Evolutionary conservation across 1,140 invertebrate species (phyloP).

Genomic region (Neodiprion pinetum): DNA sequence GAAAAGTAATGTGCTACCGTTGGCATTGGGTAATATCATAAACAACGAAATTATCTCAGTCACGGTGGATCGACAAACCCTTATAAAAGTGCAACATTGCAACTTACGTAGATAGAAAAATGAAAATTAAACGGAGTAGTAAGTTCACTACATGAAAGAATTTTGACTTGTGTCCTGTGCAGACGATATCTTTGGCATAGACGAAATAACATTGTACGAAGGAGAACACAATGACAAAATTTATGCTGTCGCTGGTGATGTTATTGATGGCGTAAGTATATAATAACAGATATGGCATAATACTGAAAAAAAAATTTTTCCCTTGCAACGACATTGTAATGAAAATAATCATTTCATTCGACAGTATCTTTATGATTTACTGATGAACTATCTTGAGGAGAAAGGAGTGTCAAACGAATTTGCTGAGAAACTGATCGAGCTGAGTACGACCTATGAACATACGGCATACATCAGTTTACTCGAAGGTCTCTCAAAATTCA

Average conservation of each 20-base stretch:
- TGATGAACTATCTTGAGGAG: conserved; percentile 93
- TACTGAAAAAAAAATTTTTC: not conserved
- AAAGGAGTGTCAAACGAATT: conserved; percentile 93
- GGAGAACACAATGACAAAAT: conserved; percentile 83
- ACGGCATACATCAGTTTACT: conserved; percentile 85
- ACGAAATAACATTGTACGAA: conserved; percentile 84
- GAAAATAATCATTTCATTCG: conserved; percentile 48
- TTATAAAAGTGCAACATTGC: conserved; percentile 30
- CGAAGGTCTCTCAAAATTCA: conserved; percentile 86
- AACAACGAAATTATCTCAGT: not conserved
- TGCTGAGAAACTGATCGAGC: conserved; percentile 82
- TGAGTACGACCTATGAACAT: conserved; percentile 91
- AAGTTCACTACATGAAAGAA: not conserved
- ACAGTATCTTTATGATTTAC: conserved; percentile 90
- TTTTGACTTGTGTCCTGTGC: conserved; percentile 40
- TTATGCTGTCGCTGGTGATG: conserved; percentile 88
- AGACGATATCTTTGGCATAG: conserved; percentile 87
- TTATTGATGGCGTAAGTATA: conserved; percentile 83
- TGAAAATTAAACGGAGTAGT: conserved; percentile 12
- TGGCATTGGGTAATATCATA: not conserved
- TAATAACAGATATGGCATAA: conserved; percentile 14
- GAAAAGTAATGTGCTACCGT: conserved; percentile 44
- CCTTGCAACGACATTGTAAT: not conserved
- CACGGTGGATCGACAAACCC: not conserved
- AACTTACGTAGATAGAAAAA: conserved; percentile 14